Base-by-base conservation (phyloP, 2,888 invertebrate genomes). In the Entomobrya multifasciata region DNA sequence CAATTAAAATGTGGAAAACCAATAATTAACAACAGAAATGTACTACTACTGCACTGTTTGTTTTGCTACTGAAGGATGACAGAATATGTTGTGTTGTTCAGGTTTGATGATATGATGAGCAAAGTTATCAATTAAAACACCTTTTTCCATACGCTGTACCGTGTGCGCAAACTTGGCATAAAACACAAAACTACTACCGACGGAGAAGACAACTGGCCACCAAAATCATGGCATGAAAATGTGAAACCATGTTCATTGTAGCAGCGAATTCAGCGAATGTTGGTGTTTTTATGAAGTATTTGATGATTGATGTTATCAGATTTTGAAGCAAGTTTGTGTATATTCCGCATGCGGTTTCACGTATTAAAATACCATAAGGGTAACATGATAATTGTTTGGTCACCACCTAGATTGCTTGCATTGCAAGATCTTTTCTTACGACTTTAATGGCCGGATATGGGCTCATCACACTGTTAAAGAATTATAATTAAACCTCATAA, bases 361-460 rank as follows among this genome's bases (percentile, higher is more conserved):
- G 5, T 25, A 5, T 13, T 5, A 30, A 62, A 11, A 25, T 62
- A 10, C 3, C 20, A 57, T 15, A 17, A 27, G 62, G 27, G 5
- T 3, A 57, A 57, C 3, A 30, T 27, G 22, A 27, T 27, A 27
- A 49, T 49, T 49, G n/a, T 15, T n/a, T 49, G 49, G n/a, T 49
- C 62, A 62, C 25, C 11, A 60, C 17, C 11, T 20, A 17, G 11
- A 6, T 36, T 36, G 36, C 13, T 65, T 17, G n/a, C 65, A 30
- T 67, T 20, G 30, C 15, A 67, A 36, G 36, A 67, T 67, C 11
- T 55, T 57, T 10, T 36, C 36, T 8, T 22, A 57, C 4, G 20
- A 13, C 57, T 70, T 70, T 70, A 70, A 70, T 70, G 20, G 17
- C 44, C 41, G 70, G 70, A 70, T 41, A 17, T 11, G 41, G 70